A percentile compares a stretch with the other conserved stretches of the same genome.
Evolutionary conservation across 1,140 invertebrate species (phyloP).

Genomic region (Saccostrea cuccullata): DNA sequence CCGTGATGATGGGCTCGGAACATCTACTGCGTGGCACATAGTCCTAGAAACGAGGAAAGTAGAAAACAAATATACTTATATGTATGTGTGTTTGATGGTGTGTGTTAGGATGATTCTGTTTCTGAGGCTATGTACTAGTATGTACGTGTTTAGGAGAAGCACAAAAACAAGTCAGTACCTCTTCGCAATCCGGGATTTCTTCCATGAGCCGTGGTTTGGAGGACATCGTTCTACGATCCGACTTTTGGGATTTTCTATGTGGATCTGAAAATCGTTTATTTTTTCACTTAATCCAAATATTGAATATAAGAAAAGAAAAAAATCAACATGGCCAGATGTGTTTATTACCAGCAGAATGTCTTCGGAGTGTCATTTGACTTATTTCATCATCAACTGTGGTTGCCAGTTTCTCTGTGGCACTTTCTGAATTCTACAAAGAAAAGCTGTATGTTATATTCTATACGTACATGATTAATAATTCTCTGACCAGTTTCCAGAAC

Average conservation of each 20-base stretch:
- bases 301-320: no score
- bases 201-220: conserved; percentile 12
- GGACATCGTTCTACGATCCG: background rate
- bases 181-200: background rate
- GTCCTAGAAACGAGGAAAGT: background rate
- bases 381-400: background rate
- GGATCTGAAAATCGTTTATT: background rate
- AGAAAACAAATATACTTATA: background rate
- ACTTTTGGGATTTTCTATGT: background rate
- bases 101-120: no score
- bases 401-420: background rate
- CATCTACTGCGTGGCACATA: background rate
- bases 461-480: background rate
- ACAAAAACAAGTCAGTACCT: background rate
- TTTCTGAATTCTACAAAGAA: background rate
- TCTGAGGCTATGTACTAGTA: no score
- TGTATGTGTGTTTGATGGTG: no score
- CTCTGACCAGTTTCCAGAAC: no score
- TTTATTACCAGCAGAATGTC: background rate
- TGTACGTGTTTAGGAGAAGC: background rate
- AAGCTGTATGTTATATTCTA: background rate
- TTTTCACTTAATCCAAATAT: no score
- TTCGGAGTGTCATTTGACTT: background rate
- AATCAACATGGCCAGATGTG: no score
- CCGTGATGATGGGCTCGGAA: background rate